A percentile compares a stretch with the other conserved stretches of the same genome.
Conservation (phyloP, 2,888 invertebrate genomes). For the Acanthosepion lycidas region DNA sequence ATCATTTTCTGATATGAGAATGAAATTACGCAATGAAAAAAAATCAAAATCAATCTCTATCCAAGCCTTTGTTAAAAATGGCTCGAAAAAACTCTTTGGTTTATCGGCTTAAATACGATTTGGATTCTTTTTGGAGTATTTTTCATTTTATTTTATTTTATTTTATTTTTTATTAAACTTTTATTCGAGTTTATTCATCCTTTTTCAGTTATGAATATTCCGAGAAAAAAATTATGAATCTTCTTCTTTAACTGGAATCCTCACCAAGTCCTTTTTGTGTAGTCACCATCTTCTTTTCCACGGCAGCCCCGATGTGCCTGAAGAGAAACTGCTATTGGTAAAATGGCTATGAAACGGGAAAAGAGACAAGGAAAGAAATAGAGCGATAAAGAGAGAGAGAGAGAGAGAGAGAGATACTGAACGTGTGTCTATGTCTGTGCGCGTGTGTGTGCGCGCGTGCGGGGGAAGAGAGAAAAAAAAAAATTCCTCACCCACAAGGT, state of each 20-base stretch:
- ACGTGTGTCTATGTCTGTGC: too few species aligned
- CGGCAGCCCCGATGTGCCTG: neutral
- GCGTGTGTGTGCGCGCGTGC: neutral
- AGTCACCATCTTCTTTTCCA: neutral
- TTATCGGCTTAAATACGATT: neutral
- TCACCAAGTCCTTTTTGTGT: neutral
- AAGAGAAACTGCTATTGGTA: neutral
- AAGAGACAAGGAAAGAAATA: neutral
- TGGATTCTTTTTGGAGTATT: neutral
- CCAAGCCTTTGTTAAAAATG: neutral
- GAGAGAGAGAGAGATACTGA: too few species aligned
- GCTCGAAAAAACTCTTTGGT: neutral
- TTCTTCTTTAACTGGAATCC: neutral
- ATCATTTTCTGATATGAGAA: neutral
- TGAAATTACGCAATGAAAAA: neutral
- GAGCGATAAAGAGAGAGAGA: neutral
- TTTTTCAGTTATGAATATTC: too few species aligned
- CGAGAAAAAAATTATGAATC: too few species aligned
- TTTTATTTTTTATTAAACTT: neutral
- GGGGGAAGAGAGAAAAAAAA: neutral
- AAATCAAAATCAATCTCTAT: neutral
- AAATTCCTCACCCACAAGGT: neutral
- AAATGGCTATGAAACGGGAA: neutral
- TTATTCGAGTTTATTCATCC: neutral
- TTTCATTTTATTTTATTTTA: neutral